A percentile compares a stretch with the other conserved stretches of the same genome.
These are phyloP conservation scores for Drosophila neotestacea DNA, from an alignment of 2,888 invertebrate species.

Conservation along the genomic window DNA sequence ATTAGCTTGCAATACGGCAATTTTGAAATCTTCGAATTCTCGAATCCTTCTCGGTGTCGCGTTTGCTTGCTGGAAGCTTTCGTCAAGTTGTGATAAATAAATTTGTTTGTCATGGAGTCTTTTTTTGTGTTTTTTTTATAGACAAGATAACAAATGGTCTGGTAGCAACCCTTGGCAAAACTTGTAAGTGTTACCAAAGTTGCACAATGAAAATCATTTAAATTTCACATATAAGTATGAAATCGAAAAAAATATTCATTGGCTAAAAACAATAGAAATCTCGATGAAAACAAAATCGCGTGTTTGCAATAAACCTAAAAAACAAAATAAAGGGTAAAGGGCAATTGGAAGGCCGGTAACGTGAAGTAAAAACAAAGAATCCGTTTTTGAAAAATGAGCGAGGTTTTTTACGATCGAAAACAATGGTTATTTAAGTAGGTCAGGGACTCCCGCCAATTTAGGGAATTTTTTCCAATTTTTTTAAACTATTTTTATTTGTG, in stretches of 20 bases:
- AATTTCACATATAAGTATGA: constrained; percentile 35
- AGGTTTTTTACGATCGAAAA: constrained; percentile 20
- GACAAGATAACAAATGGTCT: constrained; percentile 52
- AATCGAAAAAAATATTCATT: constrained; percentile 21
- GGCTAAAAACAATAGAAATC: constrained; percentile 40
- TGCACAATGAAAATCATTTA: constrained; percentile 59
- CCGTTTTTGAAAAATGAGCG: constrained; percentile 33
- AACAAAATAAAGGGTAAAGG: constrained; percentile 3
- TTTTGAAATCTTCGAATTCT: not conserved
- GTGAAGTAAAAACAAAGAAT: constrained; percentile 35
- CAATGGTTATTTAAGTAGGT: constrained; percentile 47
- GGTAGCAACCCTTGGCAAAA: constrained; percentile 7
- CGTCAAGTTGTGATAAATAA: constrained; percentile 61
- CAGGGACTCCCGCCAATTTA: constrained; percentile 43
- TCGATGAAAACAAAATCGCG: constrained; percentile 55
- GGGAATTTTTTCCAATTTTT: not conserved
- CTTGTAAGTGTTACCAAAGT: constrained; percentile 37
- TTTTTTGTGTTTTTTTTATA: constrained; percentile 3
- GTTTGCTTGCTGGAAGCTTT: constrained; percentile 18
- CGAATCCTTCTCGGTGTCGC: not conserved
- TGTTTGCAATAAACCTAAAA: constrained; percentile 52
- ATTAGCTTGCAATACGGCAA: constrained; percentile 35
- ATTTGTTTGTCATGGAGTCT: constrained; percentile 52
- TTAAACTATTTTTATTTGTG: not conserved
- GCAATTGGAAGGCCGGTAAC: constrained; percentile 30